A percentile compares a stretch with the other conserved stretches of the same genome.
Evolutionary conservation across 2,797 vertebrate genomes (phyloP).

Genomic region (Leptatherina wallacei): DNA sequence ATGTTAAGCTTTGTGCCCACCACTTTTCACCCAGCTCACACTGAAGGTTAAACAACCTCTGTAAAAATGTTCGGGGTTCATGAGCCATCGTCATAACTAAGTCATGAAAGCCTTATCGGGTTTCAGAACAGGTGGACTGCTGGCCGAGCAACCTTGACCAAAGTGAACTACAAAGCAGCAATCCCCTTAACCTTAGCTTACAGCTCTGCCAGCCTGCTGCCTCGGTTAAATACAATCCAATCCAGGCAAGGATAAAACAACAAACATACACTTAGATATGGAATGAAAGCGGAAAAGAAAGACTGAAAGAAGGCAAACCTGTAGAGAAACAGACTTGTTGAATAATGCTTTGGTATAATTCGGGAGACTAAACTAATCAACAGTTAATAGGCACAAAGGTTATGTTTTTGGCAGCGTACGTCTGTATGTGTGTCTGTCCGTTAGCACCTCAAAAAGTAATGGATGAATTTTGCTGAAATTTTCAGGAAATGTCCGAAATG

Average conservation of each 20-base stretch:
- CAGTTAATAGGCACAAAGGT: no score
- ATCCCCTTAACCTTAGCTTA: constrained; percentile 32
- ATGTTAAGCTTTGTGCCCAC: neutral
- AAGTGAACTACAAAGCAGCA: constrained; percentile 41
- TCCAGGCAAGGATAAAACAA: constrained; percentile 6
- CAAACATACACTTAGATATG: constrained; percentile 10
- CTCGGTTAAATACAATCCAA: constrained; percentile 15
- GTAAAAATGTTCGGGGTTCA: constrained; percentile 4
- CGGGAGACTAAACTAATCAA: neutral
- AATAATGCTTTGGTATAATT: neutral
- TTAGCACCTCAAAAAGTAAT: no score
- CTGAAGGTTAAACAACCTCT: constrained; percentile 6
- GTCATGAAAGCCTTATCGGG: constrained; percentile 43
- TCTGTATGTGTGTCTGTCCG: no score
- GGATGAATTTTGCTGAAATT: no score
- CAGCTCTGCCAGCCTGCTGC: constrained; percentile 29
- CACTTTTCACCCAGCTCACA: constrained; percentile 4
- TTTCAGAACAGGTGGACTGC: constrained; percentile 22
- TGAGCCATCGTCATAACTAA: constrained; percentile 25
- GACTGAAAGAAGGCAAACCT: neutral
- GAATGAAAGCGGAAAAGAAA: neutral
- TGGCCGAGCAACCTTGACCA: constrained; percentile 17
- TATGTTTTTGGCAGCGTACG: no score
- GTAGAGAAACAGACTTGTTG: no score
- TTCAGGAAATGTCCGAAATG: no score